Conservation (phyloP, 2,113 vertebrate species). For the Chaetops frenatus region DNA sequence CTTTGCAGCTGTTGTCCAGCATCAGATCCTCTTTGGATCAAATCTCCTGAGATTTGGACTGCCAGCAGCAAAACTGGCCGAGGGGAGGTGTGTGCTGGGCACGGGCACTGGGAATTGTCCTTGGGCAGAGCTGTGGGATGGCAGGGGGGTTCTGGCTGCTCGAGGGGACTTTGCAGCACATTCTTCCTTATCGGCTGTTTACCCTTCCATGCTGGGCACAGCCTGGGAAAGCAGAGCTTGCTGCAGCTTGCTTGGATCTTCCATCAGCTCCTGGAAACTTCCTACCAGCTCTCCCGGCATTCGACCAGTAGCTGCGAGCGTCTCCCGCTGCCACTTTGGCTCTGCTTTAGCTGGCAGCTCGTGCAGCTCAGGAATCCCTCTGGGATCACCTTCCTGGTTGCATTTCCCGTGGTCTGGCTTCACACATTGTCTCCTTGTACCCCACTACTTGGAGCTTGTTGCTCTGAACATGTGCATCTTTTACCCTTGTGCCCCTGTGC, state of each 20-base stretch:
- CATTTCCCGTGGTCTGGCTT: not conserved
- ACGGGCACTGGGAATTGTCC: not conserved
- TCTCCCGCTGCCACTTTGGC: conserved; percentile 1
- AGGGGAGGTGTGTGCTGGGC: not conserved
- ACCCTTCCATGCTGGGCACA: accelerated
- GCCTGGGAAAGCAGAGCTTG: not conserved
- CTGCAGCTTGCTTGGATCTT: not conserved
- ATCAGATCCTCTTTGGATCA: not conserved
- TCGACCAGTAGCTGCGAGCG: accelerated
- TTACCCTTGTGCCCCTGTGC: not conserved
- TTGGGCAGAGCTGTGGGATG: not conserved
- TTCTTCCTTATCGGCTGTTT: not conserved
- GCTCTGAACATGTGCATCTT: not conserved
- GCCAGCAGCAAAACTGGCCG: not conserved
- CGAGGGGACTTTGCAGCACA: not conserved
- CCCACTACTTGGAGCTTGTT: not conserved
- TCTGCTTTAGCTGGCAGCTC: not conserved
- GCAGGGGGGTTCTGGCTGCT: not conserved
- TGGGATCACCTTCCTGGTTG: accelerated
- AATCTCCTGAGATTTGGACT: not conserved
- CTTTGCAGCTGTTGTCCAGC: not conserved
- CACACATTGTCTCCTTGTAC: not conserved
- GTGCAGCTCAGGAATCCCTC: not conserved
- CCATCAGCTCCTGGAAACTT: conserved; percentile 19
- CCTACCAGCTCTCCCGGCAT: not conserved